Evolutionary conservation across 2,113 vertebrate species (phyloP), one percentile per base, ranked within the genome.

Genomic region (Sturnus vulgaris): DNA sequence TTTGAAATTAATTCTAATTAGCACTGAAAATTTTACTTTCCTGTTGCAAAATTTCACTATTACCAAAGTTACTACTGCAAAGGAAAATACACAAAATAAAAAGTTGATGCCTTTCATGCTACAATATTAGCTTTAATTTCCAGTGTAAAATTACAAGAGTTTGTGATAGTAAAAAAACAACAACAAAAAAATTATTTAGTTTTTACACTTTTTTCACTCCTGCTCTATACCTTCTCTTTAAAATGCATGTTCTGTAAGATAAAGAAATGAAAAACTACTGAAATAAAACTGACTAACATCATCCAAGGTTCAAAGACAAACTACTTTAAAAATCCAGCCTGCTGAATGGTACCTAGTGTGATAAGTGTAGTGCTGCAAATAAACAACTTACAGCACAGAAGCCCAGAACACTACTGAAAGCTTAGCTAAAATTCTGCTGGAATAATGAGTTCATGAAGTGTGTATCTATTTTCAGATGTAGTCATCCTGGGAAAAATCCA

Each of bases 71-170:
- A 80, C 21, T 68, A 56, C 11, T 63, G 25, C n/a, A 14, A 69
- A 80, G 50, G 63, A 12, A 89, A 91, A 87, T 46, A 92, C 1
- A 87, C 42, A 82, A 82, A 88, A 73, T 37, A 70, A 86, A 90
- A 80, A 39, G 15, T 25, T 71, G 33, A 44, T 40, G 11, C 6
- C 31, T 88, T 95, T 86, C 19, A 80, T 91, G 75, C 94, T 55
- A 59, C n/a, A 61, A 53, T 76, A 57, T 77, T 69, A 55, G 47
- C 22, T 96, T 95, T 95, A 95, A 91, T 96, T 93, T 81, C 53
- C 64, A 91, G 59, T 94, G 63, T 50, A 94, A 95, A 95, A 93
- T 59, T 25, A 88, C 35, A 91, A 55, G 16, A 82, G 28, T 50
- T 82, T 71, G 22, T 70, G 44, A 93, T 7, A 71, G 39, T 77